phyloP scores from a whole-genome alignment of 2,797 vertebrate species.

The Mormyrops attenuatus region DNA sequence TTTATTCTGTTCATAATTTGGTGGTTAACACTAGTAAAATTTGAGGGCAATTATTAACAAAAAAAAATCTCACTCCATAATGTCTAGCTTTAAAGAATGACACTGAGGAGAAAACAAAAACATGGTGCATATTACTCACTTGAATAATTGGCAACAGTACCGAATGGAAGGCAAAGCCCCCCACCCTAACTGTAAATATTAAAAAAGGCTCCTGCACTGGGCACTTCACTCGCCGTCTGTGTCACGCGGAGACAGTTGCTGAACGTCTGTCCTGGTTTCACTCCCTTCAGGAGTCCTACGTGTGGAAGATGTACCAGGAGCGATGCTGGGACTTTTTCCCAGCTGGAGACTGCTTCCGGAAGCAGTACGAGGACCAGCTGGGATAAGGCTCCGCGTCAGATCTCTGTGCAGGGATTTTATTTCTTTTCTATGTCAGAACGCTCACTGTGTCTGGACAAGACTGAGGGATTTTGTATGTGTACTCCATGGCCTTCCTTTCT shows the following conservation, averaged over 20 bases:
- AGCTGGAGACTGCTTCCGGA: constrained; percentile 88
- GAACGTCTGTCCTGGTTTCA: neutral
- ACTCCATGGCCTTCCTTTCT: constrained; percentile 18
- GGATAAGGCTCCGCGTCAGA: constrained; percentile 48
- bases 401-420: neutral
- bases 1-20: neutral
- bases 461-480: neutral
- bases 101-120: neutral
- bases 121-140: neutral
- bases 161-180: neutral
- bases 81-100: neutral
- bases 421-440: neutral
- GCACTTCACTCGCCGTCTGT: neutral
- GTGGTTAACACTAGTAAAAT: neutral
- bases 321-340: constrained; percentile 92
- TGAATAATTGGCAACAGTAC: neutral
- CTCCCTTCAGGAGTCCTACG: constrained; percentile 77
- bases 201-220: neutral
- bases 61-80: neutral
- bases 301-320: constrained; percentile 97
- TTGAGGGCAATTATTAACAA: neutral
- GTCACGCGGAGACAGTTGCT: neutral
- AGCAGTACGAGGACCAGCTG: constrained; percentile 89
- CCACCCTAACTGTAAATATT: neutral
- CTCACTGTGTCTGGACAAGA: neutral